Evolutionary conservation across 2,888 invertebrate species (phyloP), one percentile per base, ranked within the genome.

Genomic region (Leucoptera coffeella): DNA sequence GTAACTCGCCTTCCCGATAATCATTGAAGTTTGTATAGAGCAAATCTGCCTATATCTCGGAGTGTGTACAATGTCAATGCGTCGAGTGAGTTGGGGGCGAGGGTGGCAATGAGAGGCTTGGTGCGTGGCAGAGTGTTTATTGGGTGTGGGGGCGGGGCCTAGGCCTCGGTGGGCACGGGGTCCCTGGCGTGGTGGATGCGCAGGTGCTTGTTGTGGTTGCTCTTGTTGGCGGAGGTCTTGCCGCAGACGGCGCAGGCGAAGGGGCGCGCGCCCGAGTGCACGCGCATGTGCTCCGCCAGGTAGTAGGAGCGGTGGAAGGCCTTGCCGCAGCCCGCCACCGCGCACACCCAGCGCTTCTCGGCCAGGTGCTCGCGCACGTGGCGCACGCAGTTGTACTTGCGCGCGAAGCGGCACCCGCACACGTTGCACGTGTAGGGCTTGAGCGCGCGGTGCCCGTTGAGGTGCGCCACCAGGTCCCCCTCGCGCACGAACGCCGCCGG

Each of bases 121-220:
- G n/a, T n/a, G n/a, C n/a, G n/a, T n/a, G n/a, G n/a, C n/a, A n/a
- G n/a, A n/a, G n/a, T n/a, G n/a, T n/a, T n/a, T n/a, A n/a, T n/a
- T n/a, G n/a, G n/a, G n/a, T n/a, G n/a, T n/a, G n/a, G n/a, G n/a
- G n/a, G n/a, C n/a, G n/a, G 29, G 33, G 35, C 65, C 67, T 74
- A 85, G 53, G 82, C 82, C 47, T 90, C 91, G 6, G 88, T 86
- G 37, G 85, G 88, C 35, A 90, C 81, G 19, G 88, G 85, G 53
- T 90, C 90, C 27, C 90, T 69, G 27, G 89, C 88, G 60, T 90
- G 89, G 55, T 91, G 91, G 41, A 90, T 90, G 60, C 85, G 83
- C 30, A 90, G 77, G 54, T 91, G 90, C 53, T 90, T 90, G 45
- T 90, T 89, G 45, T 91, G 90, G 62, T 91, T 91, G 23, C 88